These are phyloP conservation scores for Anolis carolinensis DNA, from an alignment of 2,113 vertebrate species.

Conservation along the genomic window DNA sequence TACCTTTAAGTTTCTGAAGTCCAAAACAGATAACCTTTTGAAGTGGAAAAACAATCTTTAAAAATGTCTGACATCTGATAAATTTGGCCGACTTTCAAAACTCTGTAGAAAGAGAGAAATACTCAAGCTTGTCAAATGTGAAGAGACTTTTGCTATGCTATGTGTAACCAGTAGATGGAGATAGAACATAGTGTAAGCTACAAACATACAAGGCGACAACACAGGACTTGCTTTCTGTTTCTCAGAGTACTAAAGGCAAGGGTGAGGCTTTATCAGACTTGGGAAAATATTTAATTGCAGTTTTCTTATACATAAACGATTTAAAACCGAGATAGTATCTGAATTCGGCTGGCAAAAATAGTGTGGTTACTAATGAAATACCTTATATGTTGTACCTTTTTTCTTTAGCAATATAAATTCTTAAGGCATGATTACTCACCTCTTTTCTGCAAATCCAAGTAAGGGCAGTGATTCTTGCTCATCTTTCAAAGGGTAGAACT, in stretches of 20 bases:
- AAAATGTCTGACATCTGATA: background rate
- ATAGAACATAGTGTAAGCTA: conserved; percentile 63
- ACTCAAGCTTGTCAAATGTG: rapidly evolving
- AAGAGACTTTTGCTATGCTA: conserved; percentile 15
- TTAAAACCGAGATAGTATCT: conserved; percentile 8
- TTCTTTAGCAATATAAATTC: background rate
- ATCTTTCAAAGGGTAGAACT: too few relatives aligned
- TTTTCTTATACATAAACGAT: conserved; percentile 8
- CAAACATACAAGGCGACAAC: background rate
- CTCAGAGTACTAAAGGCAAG: background rate
- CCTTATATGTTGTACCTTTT: background rate
- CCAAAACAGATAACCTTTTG: background rate
- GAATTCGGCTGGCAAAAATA: background rate
- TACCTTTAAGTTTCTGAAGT: background rate
- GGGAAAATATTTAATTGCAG: conserved; percentile 25
- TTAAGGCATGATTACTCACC: background rate
- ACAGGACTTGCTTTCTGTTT: background rate
- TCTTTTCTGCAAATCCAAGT: background rate
- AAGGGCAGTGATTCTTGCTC: background rate
- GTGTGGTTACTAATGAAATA: conserved; percentile 4
- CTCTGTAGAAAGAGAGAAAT: background rate
- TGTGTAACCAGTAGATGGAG: conserved; percentile 73
- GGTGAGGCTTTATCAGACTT: conserved; percentile 15
- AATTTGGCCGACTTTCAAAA: background rate
- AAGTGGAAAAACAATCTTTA: background rate